Base-by-base conservation (phyloP, 2,888 invertebrate species). In the Callimorpha dominula region DNA sequence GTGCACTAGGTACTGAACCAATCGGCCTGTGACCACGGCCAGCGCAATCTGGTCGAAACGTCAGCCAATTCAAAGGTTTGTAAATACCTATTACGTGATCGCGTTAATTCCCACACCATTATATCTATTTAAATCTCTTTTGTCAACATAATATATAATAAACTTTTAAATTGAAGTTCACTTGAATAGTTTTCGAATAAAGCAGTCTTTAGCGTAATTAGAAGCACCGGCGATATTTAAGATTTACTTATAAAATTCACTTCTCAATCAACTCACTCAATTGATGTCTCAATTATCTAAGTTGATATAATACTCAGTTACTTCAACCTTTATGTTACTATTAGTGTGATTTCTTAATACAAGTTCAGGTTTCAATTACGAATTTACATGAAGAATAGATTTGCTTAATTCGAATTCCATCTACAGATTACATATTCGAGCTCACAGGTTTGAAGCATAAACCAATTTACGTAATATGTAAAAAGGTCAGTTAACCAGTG, bases 401-500 rank as follows among this genome's bases (percentile, higher is more conserved):
- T 79, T 76, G 73, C 74, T 67, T 73, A 67, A 74, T 81, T 73
- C 50, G 70, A 52, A 75, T 40, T 50, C 65, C 40, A 15, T 66
- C 78, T 75, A 70, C 73, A 67, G 76, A 78, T 76, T 83, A 72
- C 65, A 69, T 65, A 78, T 68, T 63, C 46, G 52, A 67, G 73
- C 72, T 75, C 78, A 76, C 54, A 68, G 74, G 81, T 80, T 76
- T 74, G 77, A 77, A 63, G 57, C 69, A 70, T 76, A 67, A 78
- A 82, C 76, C 67, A 78, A 82, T 80, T 81, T 83, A 82, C 74
- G 81, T 83, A 81, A 84, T 78, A 79, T 79, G 79, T 87, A 89
- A 88, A 89, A 90, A 91, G 87, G 88, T 89, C 85, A 89, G 84
- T 88, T 89, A 86, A 84, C 88, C 86, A 85, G 85, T 89, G 85